Conservation (phyloP, 2,113 vertebrate genomes). For the Lophotis ruficrista region DNA sequence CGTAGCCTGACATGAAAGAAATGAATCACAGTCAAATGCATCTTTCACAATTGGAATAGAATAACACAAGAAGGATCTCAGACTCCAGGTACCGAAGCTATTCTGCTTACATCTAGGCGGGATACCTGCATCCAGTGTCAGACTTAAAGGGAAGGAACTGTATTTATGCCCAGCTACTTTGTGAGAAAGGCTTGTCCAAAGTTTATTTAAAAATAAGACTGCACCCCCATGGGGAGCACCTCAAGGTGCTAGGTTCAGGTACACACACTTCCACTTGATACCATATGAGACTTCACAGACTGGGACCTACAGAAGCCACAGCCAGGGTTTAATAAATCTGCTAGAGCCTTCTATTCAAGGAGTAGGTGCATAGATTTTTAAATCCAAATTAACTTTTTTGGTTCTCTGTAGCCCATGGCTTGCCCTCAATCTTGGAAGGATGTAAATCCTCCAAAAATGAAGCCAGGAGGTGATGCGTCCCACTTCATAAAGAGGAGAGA, state of each 20-base stretch:
- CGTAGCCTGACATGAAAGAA: slow-evolving; percentile 43
- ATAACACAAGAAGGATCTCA: slow-evolving; percentile 14
- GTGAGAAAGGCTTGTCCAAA: not conserved
- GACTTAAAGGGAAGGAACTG: not conserved
- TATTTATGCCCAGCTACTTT: not conserved
- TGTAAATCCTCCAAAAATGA: not conserved
- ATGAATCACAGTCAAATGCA: slow-evolving; percentile 14
- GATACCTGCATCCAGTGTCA: not conserved
- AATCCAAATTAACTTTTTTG: not conserved
- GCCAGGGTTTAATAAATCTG: not conserved
- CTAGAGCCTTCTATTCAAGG: not conserved
- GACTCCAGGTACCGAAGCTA: not conserved
- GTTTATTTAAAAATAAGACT: not conserved
- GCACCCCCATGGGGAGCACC: not conserved
- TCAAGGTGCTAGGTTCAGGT: not conserved
- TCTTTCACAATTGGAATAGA: slow-evolving; percentile 43
- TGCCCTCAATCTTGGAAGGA: not conserved
- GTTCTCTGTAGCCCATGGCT: not conserved
- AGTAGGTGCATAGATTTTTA: not conserved
- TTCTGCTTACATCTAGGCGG: not conserved
- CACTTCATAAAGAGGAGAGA: not conserved
- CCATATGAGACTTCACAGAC: not conserved
- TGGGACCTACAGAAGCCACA: not conserved
- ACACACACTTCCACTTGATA: not conserved
- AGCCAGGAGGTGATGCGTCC: not conserved